Conservation (phyloP, 2,888 invertebrate species). For the Lomographa bimaculata region DNA sequence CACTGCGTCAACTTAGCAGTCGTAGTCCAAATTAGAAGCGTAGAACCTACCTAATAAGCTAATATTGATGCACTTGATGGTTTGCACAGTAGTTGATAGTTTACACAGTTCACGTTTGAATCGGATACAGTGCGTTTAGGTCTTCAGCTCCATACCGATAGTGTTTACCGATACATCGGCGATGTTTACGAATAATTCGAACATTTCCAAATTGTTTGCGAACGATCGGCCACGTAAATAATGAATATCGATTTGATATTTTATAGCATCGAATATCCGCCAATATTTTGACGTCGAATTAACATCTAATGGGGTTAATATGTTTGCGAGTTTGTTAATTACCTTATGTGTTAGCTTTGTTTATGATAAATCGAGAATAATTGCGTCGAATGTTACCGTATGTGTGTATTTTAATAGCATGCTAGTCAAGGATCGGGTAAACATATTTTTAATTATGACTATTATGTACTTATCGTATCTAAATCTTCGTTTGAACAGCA, state of each 20-base stretch:
- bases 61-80: no score
- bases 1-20: no score
- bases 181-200: slow-evolving; percentile 69
- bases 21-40: no score
- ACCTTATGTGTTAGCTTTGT: slow-evolving; percentile 8
- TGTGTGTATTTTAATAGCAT: no score
- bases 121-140: slow-evolving; percentile 9
- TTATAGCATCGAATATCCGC: slow-evolving; percentile 16
- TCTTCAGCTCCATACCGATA: slow-evolving; percentile 9
- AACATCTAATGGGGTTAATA: slow-evolving; percentile 41
- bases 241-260: slow-evolving; percentile 34
- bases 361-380: background rate
- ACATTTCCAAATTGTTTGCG: slow-evolving; percentile 42
- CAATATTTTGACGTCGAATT: slow-evolving; percentile 36
- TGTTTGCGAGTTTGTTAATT: slow-evolving; percentile 27
- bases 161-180: slow-evolving; percentile 23
- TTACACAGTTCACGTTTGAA: background rate
- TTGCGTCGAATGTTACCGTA: no score
- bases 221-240: slow-evolving; percentile 37
- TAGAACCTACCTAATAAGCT: no score
- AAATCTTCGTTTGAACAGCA: no score
- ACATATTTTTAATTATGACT: no score
- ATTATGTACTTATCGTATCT: no score
- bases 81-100: no score
- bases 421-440: no score